A percentile compares a stretch with the other conserved stretches of the same genome.
Evolutionary conservation across 2,888 invertebrate genomes (phyloP).

Genomic region (Cloeon dipterum): DNA sequence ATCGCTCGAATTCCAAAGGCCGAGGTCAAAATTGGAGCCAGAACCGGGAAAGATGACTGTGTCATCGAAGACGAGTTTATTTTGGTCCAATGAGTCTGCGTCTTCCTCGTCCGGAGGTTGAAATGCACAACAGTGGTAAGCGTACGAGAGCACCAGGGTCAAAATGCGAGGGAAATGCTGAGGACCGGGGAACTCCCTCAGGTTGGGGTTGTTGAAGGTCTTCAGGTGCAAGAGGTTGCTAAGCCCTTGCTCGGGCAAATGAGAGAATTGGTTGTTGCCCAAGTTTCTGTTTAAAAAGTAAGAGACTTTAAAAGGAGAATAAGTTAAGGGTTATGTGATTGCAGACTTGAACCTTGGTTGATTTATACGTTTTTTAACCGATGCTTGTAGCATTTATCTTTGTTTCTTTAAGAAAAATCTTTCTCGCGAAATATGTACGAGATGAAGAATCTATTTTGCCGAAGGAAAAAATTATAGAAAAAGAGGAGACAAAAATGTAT

Average conservation of each 20-base stretch:
- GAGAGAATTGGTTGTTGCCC: conserved; percentile 69
- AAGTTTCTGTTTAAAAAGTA: conserved; percentile 43
- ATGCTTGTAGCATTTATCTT: no score
- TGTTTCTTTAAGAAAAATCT: no score
- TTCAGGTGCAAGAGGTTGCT: conserved; percentile 61
- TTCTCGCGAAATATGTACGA: no score
- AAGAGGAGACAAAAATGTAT: no score
- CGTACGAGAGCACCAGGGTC: conserved; percentile 70
- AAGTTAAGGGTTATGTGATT: no score
- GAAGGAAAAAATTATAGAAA: no score
- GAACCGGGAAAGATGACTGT: conserved; percentile 40
- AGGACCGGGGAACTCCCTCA: conserved; percentile 70
- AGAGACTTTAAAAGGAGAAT: no score
- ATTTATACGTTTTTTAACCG: no score
- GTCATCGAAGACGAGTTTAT: conserved; percentile 29
- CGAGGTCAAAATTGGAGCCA: conserved; percentile 43
- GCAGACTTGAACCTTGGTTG: no score
- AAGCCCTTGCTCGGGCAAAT: conserved; percentile 36
- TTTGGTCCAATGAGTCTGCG: conserved; percentile 12
- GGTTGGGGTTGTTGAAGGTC: conserved; percentile 74
- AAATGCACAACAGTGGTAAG: conserved; percentile 91
- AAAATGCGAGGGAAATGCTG: conserved; percentile 69
- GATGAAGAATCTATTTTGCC: no score
- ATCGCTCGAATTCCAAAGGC: conserved; percentile 55
- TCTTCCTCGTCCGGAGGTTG: conserved; percentile 24